Conservation (phyloP, 2,888 invertebrate species). For the Cylindroiulus punctatus region DNA sequence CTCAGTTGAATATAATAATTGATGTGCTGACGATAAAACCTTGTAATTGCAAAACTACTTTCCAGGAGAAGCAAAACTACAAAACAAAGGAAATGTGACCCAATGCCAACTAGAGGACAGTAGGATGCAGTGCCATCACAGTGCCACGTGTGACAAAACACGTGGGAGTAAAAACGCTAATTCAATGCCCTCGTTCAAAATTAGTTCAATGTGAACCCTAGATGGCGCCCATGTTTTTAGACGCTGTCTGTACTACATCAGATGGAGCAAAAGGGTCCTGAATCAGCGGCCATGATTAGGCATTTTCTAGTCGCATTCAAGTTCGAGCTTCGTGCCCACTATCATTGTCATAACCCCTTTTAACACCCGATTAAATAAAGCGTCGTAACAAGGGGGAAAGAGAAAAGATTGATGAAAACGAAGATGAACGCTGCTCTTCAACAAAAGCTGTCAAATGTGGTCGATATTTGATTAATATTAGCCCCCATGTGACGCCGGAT, state of each 20-base stretch:
- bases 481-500: background rate
- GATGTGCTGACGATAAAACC: no score
- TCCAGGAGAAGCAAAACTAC: no score
- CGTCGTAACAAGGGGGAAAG: conserved; percentile 17
- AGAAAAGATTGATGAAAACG: conserved; percentile 42
- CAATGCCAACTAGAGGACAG: no score
- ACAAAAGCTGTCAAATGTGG: conserved; percentile 42
- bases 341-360: conserved; percentile 33
- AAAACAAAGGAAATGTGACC: no score
- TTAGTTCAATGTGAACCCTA: no score
- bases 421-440: conserved; percentile 34
- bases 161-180: no score
- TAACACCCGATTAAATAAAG: conserved; percentile 34
- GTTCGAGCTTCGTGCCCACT: background rate
- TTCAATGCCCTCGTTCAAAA: no score
- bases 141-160: no score
- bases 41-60: no score
- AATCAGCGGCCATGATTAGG: background rate
- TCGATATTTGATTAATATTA: conserved; percentile 42
- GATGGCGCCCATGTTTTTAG: background rate
- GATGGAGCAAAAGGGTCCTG: background rate
- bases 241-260: background rate
- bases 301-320: conserved; percentile 11
- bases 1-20: no score
- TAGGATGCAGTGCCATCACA: no score